phyloP scores from a whole-genome alignment of 2,888 invertebrate species.

The Ferrisia virgata region DNA sequence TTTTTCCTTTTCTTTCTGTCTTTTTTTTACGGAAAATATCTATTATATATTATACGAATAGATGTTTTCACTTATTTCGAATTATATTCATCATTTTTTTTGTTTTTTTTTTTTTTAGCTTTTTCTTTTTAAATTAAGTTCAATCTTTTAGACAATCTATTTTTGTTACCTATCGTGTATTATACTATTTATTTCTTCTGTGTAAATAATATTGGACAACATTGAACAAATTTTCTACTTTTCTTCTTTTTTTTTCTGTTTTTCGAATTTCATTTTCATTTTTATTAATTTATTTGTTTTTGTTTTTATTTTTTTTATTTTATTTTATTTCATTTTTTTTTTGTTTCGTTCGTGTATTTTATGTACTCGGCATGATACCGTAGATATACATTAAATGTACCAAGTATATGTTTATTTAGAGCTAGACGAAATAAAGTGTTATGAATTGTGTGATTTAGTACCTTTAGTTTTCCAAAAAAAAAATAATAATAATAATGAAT shows the following conservation, averaged over 20 bases:
- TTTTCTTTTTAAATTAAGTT: not conserved
- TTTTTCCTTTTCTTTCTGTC: not conserved
- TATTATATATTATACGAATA: not conserved
- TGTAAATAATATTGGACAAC: constrained; percentile 12
- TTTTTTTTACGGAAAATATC: not conserved
- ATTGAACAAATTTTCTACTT: constrained; percentile 24
- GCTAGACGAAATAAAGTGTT: constrained; percentile 27
- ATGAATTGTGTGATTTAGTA: not conserved
- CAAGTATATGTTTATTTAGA: constrained; percentile 28
- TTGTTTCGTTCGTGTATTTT: not conserved
- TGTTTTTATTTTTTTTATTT: too few relatives aligned
- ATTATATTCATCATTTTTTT: too few relatives aligned
- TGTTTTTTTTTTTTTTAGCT: not conserved
- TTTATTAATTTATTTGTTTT: too few relatives aligned
- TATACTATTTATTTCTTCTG: not conserved
- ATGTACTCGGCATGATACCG: not conserved
- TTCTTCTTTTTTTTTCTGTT: not conserved
- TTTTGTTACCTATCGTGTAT: constrained; percentile 21
- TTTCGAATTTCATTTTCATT: too few relatives aligned
- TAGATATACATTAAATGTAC: constrained; percentile 13
- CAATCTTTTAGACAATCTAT: constrained; percentile 33
- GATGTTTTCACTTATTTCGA: not conserved
- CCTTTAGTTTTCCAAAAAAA: not conserved
- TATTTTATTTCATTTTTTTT: too few relatives aligned
- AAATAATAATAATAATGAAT: too few relatives aligned